A percentile compares a stretch with the other conserved stretches of the same genome.
phyloP scores from a whole-genome alignment of 2,888 invertebrate genomes.

The Eledona agricola region DNA sequence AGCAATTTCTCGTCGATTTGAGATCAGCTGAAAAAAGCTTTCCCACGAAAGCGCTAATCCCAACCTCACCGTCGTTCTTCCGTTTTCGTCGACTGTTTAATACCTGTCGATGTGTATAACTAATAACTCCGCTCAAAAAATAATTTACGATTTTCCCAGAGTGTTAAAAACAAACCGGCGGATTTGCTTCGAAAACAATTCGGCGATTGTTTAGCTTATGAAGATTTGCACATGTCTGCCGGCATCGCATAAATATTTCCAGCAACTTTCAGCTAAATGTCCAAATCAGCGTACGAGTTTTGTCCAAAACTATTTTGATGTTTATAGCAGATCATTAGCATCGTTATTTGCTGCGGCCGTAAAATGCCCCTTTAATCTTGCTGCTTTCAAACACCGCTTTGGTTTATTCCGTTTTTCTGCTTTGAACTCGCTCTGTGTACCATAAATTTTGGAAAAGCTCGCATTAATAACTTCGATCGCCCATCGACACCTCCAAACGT shows the following conservation, averaged over 20 bases:
- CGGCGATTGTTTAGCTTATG: slow-evolving; percentile 45
- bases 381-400: slow-evolving; percentile 11
- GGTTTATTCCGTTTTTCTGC: slow-evolving; percentile 8
- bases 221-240: slow-evolving; percentile 39
- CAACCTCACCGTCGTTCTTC: too few relatives aligned
- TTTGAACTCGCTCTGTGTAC: slow-evolving; percentile 22
- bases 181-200: slow-evolving; percentile 45
- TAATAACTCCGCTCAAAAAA: too few relatives aligned
- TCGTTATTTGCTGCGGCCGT: slow-evolving; percentile 26
- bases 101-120: too few relatives aligned
- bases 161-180: slow-evolving; percentile 35
- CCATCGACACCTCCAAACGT: slow-evolving; percentile 5
- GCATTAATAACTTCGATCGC: slow-evolving; percentile 21
- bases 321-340: slow-evolving; percentile 28
- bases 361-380: slow-evolving; percentile 28
- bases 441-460: slow-evolving; percentile 17
- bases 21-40: too few relatives aligned
- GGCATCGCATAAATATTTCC: slow-evolving; percentile 45
- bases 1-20: too few relatives aligned
- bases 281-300: slow-evolving; percentile 21
- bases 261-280: slow-evolving; percentile 33
- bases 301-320: slow-evolving; percentile 21
- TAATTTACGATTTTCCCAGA: slow-evolving; percentile 24
- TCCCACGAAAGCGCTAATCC: too few relatives aligned
- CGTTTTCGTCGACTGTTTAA: too few relatives aligned